These are phyloP conservation scores for Podarcis siculus DNA, from an alignment of 2,797 vertebrate genomes.

Conservation along the genomic window DNA sequence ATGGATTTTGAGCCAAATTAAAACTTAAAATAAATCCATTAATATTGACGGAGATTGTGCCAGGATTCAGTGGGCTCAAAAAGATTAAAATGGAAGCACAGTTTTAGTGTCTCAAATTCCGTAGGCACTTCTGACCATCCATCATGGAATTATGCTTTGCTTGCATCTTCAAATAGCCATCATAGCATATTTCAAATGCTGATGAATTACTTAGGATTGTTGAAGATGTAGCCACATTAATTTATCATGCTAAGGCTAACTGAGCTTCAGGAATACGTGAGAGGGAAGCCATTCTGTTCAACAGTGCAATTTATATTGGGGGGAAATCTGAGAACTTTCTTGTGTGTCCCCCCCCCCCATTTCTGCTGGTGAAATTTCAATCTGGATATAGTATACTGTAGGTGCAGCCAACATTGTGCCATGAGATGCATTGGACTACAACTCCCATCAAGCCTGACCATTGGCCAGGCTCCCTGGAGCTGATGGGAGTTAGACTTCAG, in stretches of 20 bases:
- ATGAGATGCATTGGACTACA: no score
- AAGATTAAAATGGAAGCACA: constrained; percentile 2
- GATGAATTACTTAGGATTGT: background rate
- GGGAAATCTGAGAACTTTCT: background rate
- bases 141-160: background rate
- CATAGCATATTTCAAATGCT: background rate
- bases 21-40: background rate
- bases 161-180: background rate
- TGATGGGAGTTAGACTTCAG: no score
- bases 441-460: no score
- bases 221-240: constrained; percentile 11
- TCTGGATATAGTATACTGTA: background rate
- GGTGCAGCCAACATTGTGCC: no score
- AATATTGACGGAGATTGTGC: background rate
- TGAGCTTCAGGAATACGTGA: background rate
- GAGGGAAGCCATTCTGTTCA: background rate
- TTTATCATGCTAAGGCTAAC: background rate
- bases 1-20: background rate
- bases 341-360: background rate
- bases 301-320: background rate
- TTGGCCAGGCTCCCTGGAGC: no score
- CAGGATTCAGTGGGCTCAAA: background rate
- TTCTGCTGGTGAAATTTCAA: background rate
- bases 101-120: constrained; percentile 4
- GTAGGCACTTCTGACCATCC: background rate